A percentile compares a stretch with the other conserved stretches of the same genome.
Evolutionary conservation across 2,888 invertebrate genomes (phyloP).

Genomic region (Tipula confusa): DNA sequence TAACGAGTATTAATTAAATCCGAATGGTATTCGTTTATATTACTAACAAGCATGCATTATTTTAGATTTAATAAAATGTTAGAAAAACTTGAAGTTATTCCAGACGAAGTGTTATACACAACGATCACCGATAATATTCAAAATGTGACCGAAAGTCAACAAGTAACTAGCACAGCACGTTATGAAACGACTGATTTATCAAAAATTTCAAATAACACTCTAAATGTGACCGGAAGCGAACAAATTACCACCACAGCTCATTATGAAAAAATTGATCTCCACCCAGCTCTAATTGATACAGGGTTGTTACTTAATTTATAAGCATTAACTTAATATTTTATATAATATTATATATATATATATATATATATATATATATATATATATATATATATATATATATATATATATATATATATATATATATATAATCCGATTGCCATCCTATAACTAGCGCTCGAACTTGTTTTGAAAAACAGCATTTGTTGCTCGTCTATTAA

Average conservation of each 20-base stretch:
- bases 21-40: neutral
- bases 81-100: neutral
- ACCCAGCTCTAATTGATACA: neutral
- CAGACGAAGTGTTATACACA: neutral
- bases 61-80: slow-evolving; percentile 44
- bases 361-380: too few relatives aligned
- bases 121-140: neutral
- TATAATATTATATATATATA: neutral
- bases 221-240: neutral
- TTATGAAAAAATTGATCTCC: neutral
- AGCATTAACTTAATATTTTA: neutral
- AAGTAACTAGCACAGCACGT: neutral
- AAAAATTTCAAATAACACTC: neutral
- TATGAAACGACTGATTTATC: neutral
- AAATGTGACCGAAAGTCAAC: neutral
- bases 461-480: too few relatives aligned
- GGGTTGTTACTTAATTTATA: neutral
- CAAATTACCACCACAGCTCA: neutral
- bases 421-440: too few relatives aligned
- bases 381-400: too few relatives aligned
- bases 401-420: too few relatives aligned
- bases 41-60: slow-evolving; percentile 7
- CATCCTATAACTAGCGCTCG: too few relatives aligned
- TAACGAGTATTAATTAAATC: slow-evolving; percentile 31
- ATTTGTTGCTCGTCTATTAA: too few relatives aligned